Base-by-base conservation (phyloP, 2,888 invertebrate species). In the Cephonodes hylas region DNA sequence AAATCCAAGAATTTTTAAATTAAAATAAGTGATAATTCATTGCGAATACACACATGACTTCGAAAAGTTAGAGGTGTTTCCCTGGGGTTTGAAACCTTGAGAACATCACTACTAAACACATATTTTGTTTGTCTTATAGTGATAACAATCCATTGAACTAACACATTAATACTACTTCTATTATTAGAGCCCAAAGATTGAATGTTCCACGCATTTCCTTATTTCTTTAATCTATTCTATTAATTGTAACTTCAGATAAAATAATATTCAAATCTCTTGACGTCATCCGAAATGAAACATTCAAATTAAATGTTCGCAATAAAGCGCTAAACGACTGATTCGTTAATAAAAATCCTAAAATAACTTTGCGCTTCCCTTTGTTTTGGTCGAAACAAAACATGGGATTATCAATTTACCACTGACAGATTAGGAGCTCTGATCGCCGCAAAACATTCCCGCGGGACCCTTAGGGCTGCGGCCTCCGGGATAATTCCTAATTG, bases 401-500 rank as follows among this genome's bases (percentile, higher is more conserved):
- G 44, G 34, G 58, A 45, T 27, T 46, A 27, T 58, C 38, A 63
- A 62, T 48, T 59, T 38, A 61, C 59, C 42, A 58, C 27, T 61
- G 64, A 64, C 64, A 62, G 64, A 60, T 58, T 61, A 58, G 57
- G 23, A 22, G 3, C 13, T 44, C 42, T 13, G 45, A 25, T 48
- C 13, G 48, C 27, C 62, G 63, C 46, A 59, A 42, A 62, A 61
- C 25, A 59, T 34, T 38, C 60, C 63, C 64, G 25, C 6, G 46
- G 56, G 64, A 34, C 61, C 42, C 48, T 60, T 64, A 58, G 38
- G 56, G 53, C 57, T 22, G 8, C 42, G 13, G 22, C 34, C 6
- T 42, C 22, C 20, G 61, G 64, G 34, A 61, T 71, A 69, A 75
- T 73, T 64, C 67, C 63, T 70, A 74, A 76, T 76, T 68, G 72